Percentiles rank a stretch among this genome's conserved stretches.
Conservation (phyloP, 2,113 vertebrate species). For the Notarius quadriscutis region DNA sequence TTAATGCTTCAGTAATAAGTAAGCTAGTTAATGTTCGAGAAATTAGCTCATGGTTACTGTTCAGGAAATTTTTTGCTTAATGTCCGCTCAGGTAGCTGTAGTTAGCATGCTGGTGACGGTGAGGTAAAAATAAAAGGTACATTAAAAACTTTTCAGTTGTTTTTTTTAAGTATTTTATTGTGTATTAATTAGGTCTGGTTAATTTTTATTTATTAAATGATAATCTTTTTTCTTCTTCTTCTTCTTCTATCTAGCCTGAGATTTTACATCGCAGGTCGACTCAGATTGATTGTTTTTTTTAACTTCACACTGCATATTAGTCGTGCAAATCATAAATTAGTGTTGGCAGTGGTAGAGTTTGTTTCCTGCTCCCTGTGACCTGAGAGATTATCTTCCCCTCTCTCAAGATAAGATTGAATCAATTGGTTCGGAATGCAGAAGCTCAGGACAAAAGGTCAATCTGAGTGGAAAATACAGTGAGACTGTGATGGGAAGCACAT, state of each 20-base stretch:
- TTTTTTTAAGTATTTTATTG: neutral
- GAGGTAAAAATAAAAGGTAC: neutral
- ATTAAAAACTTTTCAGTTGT: neutral
- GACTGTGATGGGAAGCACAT: neutral
- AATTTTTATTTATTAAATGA: neutral
- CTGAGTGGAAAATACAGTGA: neutral
- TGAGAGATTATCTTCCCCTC: constrained; percentile 6
- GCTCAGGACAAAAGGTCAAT: neutral
- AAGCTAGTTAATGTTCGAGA: neutral
- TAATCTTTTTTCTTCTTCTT: neutral
- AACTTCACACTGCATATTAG: neutral
- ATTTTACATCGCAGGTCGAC: neutral
- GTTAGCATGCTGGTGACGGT: neutral
- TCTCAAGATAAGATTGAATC: constrained; percentile 11
- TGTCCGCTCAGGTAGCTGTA: neutral
- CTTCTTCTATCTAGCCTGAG: neutral
- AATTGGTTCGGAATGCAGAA: constrained; percentile 12
- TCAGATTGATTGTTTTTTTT: neutral
- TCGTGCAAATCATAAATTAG: constrained; percentile 20
- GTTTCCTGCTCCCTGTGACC: constrained; percentile 15
- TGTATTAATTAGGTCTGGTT: neutral
- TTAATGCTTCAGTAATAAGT: neutral
- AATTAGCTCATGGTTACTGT: neutral
- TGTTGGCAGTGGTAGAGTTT: constrained; percentile 6
- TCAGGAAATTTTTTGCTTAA: neutral